Conservation (phyloP, 2,113 vertebrate species). For the Neolamprologus modestus region DNA sequence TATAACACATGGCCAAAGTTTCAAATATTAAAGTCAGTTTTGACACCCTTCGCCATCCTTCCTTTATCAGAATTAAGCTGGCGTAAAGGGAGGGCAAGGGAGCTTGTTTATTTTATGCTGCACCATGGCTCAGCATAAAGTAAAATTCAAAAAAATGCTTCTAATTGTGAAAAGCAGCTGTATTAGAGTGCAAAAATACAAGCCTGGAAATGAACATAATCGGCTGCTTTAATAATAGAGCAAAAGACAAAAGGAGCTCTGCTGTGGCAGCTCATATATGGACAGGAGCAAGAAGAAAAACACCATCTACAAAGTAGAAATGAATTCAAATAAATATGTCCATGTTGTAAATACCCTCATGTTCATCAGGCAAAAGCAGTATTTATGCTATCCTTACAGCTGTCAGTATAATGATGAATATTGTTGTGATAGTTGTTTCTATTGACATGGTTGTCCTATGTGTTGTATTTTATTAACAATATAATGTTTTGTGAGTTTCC, state of each 20-base stretch:
- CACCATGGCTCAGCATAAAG: not conserved
- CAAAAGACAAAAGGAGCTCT: not conserved
- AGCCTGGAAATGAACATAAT: not conserved
- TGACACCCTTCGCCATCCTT: not conserved
- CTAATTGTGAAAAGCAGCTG: not conserved
- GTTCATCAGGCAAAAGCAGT: not conserved
- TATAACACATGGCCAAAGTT: not conserved
- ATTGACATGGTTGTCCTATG: not conserved
- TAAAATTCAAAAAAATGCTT: not conserved
- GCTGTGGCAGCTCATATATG: not conserved
- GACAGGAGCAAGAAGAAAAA: not conserved
- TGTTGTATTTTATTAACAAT: not conserved
- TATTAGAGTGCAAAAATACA: not conserved
- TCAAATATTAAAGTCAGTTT: not conserved
- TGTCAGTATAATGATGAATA: not conserved
- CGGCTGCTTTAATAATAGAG: not conserved
- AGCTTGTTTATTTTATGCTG: not conserved
- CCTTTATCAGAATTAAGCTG: not conserved
- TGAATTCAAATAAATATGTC: not conserved
- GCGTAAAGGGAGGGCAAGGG: not conserved
- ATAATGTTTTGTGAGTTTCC: not conserved
- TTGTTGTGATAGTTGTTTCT: not conserved
- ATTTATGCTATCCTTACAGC: not conserved
- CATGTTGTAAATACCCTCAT: not conserved
- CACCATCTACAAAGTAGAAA: not conserved